These are phyloP conservation scores for Oligia strigilis DNA, from an alignment of 2,888 invertebrate species.

Conservation along the genomic window DNA sequence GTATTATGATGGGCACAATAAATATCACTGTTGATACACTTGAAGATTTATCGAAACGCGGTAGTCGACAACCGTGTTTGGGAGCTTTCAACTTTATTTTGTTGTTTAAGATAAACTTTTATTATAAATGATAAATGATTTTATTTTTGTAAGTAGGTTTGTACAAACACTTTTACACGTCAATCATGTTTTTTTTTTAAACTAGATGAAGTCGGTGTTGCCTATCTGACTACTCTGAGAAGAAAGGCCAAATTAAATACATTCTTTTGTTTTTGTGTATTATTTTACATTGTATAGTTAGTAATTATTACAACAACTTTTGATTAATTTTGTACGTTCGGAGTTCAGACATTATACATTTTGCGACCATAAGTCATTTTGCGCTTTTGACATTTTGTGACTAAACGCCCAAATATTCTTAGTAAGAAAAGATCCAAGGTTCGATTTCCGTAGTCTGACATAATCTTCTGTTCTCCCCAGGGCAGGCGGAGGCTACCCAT, in stretches of 20 bases:
- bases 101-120: neutral
- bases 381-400: neutral
- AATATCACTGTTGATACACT: constrained; percentile 39
- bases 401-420: neutral
- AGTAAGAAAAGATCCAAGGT: too few relatives aligned
- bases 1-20: constrained; percentile 28
- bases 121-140: too few relatives aligned
- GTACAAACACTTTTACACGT: too few relatives aligned
- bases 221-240: too few relatives aligned
- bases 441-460: too few relatives aligned
- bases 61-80: neutral
- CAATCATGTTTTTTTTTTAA: too few relatives aligned
- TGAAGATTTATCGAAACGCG: constrained; percentile 13
- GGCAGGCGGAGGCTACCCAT: neutral
- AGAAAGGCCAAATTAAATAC: too few relatives aligned
- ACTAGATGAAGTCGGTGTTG: too few relatives aligned
- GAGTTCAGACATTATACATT: neutral
- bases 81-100: neutral
- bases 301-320: neutral
- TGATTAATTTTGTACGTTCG: neutral
- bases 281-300: too few relatives aligned
- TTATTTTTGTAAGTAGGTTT: too few relatives aligned
- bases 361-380: neutral
- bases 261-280: too few relatives aligned
- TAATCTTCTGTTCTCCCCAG: neutral